Evolutionary conservation across 2,113 vertebrate species (phyloP).

Genomic region (Nycticorax nycticorax): DNA sequence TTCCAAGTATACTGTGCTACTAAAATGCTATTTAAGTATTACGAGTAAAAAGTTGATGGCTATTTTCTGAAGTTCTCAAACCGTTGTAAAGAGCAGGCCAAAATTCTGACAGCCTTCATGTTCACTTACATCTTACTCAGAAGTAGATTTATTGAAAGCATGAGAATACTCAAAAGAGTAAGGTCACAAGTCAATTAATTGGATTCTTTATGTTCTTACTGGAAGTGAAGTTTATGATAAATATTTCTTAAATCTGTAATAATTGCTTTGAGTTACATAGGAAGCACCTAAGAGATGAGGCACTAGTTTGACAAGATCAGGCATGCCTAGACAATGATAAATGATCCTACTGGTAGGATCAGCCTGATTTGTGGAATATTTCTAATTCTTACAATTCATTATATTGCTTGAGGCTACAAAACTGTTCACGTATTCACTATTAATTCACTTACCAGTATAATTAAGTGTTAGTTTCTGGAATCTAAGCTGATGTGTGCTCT

Average conservation of each 20-base stretch:
- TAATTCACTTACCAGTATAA: neutral
- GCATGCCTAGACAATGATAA: neutral
- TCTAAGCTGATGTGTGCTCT: neutral
- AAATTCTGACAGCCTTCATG: neutral
- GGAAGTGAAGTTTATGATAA: neutral
- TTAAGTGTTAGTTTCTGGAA: neutral
- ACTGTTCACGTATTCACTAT: neutral
- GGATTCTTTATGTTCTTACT: neutral
- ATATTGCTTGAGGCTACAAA: neutral
- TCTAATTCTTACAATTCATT: neutral
- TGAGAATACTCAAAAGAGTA: neutral
- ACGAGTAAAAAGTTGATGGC: neutral
- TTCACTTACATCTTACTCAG: neutral
- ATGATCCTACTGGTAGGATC: neutral
- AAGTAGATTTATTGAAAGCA: neutral
- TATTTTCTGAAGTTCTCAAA: neutral
- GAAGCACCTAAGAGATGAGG: neutral
- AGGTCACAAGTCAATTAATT: neutral
- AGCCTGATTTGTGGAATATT: neutral
- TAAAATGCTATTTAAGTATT: neutral
- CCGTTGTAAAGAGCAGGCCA: neutral
- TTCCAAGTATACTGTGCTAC: neutral
- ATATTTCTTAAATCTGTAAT: neutral
- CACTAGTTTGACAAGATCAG: neutral
- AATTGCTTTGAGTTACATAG: neutral